Conservation (phyloP, 2,888 invertebrate species). For the Synanthedon formicaeformis region DNA sequence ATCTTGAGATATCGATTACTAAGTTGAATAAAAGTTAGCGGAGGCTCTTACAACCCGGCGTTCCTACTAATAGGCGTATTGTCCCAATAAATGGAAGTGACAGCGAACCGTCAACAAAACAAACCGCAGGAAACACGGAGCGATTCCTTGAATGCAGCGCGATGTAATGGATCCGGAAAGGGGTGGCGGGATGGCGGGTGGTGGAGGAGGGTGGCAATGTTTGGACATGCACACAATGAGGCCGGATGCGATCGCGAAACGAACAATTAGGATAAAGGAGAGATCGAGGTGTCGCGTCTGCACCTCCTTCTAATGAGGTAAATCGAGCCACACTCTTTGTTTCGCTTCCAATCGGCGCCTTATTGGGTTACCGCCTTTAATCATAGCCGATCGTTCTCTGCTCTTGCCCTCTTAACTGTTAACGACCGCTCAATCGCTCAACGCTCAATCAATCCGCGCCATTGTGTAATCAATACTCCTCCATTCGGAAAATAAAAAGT, state of each 20-base stretch:
- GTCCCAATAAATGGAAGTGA: constrained; percentile 22
- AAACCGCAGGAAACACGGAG: neutral
- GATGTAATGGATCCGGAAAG: constrained; percentile 28
- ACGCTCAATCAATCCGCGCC: constrained; percentile 9
- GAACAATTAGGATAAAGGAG: constrained; percentile 33
- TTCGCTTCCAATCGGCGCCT: constrained; percentile 31
- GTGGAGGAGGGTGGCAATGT: constrained; percentile 19
- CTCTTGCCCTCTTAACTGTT: constrained; percentile 21
- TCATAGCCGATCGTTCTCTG: constrained; percentile 25
- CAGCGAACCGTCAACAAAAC: constrained; percentile 20
- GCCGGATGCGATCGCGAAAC: constrained; percentile 39
- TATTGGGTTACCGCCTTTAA: constrained; percentile 59
- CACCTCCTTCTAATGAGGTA: constrained; percentile 50
- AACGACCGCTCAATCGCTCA: constrained; percentile 42
- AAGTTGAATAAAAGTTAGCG: too few species aligned
- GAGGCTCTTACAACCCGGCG: too few species aligned
- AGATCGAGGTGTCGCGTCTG: constrained; percentile 26
- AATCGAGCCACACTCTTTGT: constrained; percentile 53
- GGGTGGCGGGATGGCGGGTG: constrained; percentile 3
- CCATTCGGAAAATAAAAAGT: constrained; percentile 42
- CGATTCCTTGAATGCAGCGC: neutral
- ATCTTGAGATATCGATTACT: too few species aligned
- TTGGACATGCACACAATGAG: constrained; percentile 48
- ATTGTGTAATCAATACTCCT: constrained; percentile 58
- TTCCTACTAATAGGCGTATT: constrained; percentile 18